Base-by-base conservation (phyloP, 1,140 invertebrate species). In the Cherax destructor region DNA sequence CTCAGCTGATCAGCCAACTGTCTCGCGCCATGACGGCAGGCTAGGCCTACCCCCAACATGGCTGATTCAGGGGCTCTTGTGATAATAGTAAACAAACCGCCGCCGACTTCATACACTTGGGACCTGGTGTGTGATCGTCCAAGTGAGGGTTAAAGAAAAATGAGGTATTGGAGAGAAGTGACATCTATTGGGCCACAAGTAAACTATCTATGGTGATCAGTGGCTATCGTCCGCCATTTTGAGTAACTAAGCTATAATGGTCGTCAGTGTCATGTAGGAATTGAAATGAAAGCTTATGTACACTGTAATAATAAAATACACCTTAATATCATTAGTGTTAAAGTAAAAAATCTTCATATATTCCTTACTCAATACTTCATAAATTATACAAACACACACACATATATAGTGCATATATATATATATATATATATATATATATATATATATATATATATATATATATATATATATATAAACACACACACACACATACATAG, bases 1-100 rank as follows among this genome's bases (percentile, higher is more conserved):
- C 81, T 86, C 89, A 91, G 89, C 89, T 91, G 89, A 86, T 91
- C 89, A 91, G 89, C 89, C 89, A 91, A 91, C 89, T 30, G 83
- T 69, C 83, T 79, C 76, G 69, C 89, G 77, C 83, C 83, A 79
- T 91, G 89, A 91, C 69, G 72, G 85, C 89, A 79, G 74, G 50
- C 89, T 91, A 91, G 89, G 89, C 89, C 89, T 91, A 91, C 89
- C 89, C 83, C 83, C 83, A 91, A 78, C 89, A 91, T 91, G 89
- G 89, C 89, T 91, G 89, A 84, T 83, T 52, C 59, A 86, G 89
- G 89, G 89, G 89, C 77, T 91, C 89, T 69, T 61, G 89, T 79
- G 47, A 86, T 69, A 59, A 24, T 79, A n/a, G 89, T 91, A 91
- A 91, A 91, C 89, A 91, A 85, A 80, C 78, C 89, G 77, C 89